phyloP scores from a whole-genome alignment of 2,888 invertebrate species.

The Mesoligia furuncula region DNA sequence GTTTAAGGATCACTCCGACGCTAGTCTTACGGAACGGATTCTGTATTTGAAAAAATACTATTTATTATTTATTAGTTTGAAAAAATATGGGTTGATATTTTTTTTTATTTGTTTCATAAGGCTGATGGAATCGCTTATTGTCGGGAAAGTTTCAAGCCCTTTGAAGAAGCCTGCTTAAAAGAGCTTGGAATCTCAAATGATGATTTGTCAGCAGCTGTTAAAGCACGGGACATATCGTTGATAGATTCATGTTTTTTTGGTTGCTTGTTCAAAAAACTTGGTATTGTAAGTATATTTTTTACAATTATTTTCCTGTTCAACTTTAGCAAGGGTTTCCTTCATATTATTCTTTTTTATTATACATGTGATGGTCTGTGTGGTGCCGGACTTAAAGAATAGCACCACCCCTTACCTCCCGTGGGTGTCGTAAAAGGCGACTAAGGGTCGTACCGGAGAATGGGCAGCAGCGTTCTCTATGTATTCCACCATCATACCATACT shows the following conservation, averaged over 20 bases:
- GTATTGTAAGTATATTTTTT: constrained; percentile 26
- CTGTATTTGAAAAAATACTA: background rate
- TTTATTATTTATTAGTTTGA: too few species aligned
- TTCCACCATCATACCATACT: too few species aligned
- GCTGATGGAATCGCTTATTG: background rate
- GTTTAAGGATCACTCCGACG: background rate
- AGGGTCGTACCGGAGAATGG: too few species aligned
- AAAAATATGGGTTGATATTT: too few species aligned
- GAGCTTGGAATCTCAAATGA: background rate
- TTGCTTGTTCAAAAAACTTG: constrained; percentile 33
- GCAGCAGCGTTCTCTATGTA: too few species aligned
- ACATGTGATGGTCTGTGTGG: background rate
- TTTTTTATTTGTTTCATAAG: background rate
- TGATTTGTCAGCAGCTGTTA: constrained; percentile 3
- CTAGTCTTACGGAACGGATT: background rate
- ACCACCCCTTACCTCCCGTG: too few species aligned
- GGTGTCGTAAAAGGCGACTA: too few species aligned
- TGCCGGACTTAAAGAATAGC: too few species aligned
- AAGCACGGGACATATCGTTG: background rate
- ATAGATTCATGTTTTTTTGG: constrained; percentile 26
- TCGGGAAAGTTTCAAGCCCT: constrained; percentile 11
- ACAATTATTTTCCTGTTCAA: background rate
- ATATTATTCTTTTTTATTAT: too few species aligned
- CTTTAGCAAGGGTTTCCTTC: background rate
- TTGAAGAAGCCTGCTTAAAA: constrained; percentile 40